phyloP scores from a whole-genome alignment of 37 sponge, comb jelly and placozoan genomes.

The Halisarca cf. caerulea region DNA sequence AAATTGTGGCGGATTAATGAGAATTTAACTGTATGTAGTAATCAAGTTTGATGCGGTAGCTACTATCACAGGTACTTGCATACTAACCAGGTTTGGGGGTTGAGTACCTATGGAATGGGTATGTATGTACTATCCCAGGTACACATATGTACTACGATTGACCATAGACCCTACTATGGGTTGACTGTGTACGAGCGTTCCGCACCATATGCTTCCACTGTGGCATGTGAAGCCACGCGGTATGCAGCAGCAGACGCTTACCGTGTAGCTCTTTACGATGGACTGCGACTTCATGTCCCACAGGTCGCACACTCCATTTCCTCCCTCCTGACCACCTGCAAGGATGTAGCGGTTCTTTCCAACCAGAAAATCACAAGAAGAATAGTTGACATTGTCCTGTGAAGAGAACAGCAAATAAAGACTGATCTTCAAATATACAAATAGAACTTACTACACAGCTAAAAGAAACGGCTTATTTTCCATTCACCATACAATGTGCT shows the following conservation, averaged over 20 bases:
- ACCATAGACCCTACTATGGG: not conserved
- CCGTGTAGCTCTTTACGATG: slow-evolving; percentile 42
- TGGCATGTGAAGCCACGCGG: not conserved
- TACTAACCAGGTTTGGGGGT: too few species aligned
- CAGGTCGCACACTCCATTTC: not conserved
- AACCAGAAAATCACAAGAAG: slow-evolving; percentile 52
- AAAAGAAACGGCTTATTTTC: not conserved
- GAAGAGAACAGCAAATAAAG: not conserved
- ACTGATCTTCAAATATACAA: not conserved
- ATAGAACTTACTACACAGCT: not conserved
- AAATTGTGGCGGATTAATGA: too few species aligned
- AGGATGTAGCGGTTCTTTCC: slow-evolving; percentile 60
- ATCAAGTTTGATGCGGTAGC: too few species aligned
- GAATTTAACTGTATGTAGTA: too few species aligned
- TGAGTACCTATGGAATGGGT: too few species aligned
- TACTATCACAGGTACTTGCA: too few species aligned
- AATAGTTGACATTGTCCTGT: slow-evolving; percentile 53
- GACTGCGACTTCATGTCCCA: slow-evolving; percentile 68
- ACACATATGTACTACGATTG: too few species aligned
- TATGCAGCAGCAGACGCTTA: not conserved
- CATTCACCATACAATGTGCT: not conserved
- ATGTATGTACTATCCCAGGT: too few species aligned
- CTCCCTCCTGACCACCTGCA: slow-evolving; percentile 31
- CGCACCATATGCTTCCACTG: not conserved
- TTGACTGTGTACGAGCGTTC: not conserved